Evolutionary conservation across 2,113 vertebrate species (phyloP).

Genomic region (Paracanthobrama guichenoti): DNA sequence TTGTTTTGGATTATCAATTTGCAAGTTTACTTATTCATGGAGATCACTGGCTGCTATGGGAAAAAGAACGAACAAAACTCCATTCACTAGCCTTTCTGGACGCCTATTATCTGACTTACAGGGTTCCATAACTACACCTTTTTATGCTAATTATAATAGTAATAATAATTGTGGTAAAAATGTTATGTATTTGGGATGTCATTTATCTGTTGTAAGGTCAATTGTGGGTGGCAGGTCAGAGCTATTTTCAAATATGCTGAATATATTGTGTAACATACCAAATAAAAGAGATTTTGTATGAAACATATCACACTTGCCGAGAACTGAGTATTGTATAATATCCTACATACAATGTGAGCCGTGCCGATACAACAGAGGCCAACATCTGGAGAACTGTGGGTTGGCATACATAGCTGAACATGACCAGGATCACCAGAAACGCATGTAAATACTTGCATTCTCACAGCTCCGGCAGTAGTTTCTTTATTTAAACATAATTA

Average conservation of each 20-base stretch:
- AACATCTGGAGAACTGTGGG: constrained; percentile 22
- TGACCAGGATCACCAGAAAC: constrained; percentile 17
- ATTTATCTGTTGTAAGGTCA: not conserved
- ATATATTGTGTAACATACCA: not conserved
- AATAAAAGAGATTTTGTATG: too few relatives aligned
- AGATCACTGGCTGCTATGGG: too few relatives aligned
- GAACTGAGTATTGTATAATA: not conserved
- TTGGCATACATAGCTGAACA: not conserved
- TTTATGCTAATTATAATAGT: not conserved
- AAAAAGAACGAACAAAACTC: too few relatives aligned
- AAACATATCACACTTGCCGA: too few relatives aligned
- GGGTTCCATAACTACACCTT: not conserved
- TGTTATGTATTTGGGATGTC: not conserved
- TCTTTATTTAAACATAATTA: constrained; percentile 5
- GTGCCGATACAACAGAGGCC: not conserved
- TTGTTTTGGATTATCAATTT: too few relatives aligned
- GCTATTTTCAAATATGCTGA: not conserved
- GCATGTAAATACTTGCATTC: not conserved
- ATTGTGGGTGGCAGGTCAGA: not conserved
- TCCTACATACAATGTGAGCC: not conserved
- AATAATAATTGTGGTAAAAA: not conserved
- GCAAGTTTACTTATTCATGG: too few relatives aligned
- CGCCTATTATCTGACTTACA: not conserved
- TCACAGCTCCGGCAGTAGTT: not conserved
- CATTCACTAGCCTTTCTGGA: too few relatives aligned